These are phyloP conservation scores for Ceyx margarethae DNA, from an alignment of 2,113 vertebrate genomes.

Conservation along the genomic window DNA sequence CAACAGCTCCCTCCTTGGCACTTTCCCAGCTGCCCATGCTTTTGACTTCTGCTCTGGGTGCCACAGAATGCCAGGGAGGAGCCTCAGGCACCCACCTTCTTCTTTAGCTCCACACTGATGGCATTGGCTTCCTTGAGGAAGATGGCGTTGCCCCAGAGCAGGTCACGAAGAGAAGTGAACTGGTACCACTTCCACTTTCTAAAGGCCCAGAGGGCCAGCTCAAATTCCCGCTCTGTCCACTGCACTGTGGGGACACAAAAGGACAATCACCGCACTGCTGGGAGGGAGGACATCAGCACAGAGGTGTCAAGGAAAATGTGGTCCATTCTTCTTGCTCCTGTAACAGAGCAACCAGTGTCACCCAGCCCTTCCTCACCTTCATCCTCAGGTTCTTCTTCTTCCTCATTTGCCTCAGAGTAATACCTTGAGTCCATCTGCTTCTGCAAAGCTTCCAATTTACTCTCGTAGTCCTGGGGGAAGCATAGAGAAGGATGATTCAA, in stretches of 20 bases:
- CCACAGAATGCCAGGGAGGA: background rate
- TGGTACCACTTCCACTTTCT: conserved; percentile 97
- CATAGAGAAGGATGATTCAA: background rate
- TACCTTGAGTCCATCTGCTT: conserved; percentile 94
- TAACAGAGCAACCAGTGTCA: background rate
- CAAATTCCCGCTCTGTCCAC: conserved; percentile 89
- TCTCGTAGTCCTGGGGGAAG: conserved; percentile 90
- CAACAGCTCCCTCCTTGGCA: fast-evolving
- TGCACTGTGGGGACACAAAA: conserved; percentile 77
- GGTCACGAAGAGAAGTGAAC: conserved; percentile 95
- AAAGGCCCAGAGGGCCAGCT: conserved; percentile 92
- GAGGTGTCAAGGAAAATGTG: background rate
- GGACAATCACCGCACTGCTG: background rate
- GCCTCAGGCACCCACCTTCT: conserved; percentile 80
- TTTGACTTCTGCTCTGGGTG: background rate
- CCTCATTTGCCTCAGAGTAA: conserved; percentile 86
- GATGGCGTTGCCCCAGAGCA: conserved; percentile 95
- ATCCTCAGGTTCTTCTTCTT: conserved; percentile 92
- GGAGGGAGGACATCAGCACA: fast-evolving
- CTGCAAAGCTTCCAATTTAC: conserved; percentile 93
- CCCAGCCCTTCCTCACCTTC: conserved; percentile 81
- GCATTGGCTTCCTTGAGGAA: conserved; percentile 98
- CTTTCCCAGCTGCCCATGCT: background rate
- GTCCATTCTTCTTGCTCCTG: background rate
- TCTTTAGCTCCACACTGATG: conserved; percentile 96